These are phyloP conservation scores for Nesometra sesokonis DNA, from an alignment of 35 echinoderm and acorn worm genomes.

Conservation along the genomic window DNA sequence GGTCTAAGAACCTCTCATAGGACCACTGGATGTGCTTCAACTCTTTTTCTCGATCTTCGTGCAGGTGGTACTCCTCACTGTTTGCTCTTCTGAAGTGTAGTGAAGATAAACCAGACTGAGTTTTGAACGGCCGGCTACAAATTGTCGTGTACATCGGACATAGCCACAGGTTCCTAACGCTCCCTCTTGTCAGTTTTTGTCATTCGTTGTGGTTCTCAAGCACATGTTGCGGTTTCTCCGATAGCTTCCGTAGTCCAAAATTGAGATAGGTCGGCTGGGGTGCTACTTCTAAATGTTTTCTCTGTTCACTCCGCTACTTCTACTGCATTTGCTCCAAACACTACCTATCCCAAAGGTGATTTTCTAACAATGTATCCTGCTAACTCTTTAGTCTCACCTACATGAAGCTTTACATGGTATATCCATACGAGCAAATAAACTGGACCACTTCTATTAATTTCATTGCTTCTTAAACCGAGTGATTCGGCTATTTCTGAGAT, in stretches of 20 bases:
- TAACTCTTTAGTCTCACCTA: slow-evolving; percentile 27
- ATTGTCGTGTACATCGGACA: too few species aligned
- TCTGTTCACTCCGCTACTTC: too few species aligned
- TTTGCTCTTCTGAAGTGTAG: too few species aligned
- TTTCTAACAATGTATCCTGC: slow-evolving; percentile 19
- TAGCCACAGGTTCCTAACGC: slow-evolving; percentile 49
- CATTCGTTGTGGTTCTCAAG: slow-evolving; percentile 22
- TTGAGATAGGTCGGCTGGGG: slow-evolving; percentile 24
- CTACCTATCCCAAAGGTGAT: slow-evolving; percentile 64
- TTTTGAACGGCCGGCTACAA: too few species aligned
- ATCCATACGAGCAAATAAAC: slow-evolving; percentile 49
- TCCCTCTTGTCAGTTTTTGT: slow-evolving; percentile 36
- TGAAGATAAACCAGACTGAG: too few species aligned
- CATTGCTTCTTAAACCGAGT: too few species aligned
- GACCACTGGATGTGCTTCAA: too few species aligned
- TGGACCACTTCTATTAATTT: slow-evolving; percentile 26
- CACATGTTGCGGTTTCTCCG: background rate
- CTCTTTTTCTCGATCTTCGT: too few species aligned
- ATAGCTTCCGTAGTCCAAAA: slow-evolving; percentile 44
- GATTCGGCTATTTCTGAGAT: background rate
- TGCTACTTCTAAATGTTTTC: slow-evolving; percentile 14
- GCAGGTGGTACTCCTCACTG: too few species aligned
- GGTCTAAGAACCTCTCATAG: too few species aligned
- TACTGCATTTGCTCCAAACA: slow-evolving; percentile 4
- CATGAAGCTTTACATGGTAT: slow-evolving; percentile 32